Evolutionary conservation across 2,113 vertebrate genomes (phyloP), one percentile per base, ranked within the genome.

Genomic region (Gymnogyps californianus): DNA sequence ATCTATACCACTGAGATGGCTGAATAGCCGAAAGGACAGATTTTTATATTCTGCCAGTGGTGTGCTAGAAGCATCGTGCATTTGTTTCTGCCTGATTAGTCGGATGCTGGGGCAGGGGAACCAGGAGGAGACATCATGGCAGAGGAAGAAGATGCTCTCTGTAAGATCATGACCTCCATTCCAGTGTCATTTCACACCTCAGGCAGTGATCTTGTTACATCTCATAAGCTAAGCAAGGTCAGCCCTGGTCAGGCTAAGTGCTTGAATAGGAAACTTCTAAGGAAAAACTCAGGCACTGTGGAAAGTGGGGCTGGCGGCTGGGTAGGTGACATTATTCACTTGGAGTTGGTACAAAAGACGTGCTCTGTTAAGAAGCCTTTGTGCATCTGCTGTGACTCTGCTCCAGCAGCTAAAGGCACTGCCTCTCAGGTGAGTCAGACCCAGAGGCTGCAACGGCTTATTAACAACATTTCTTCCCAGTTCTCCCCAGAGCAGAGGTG

Each of bases 171-270:
- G 97, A 97, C 96, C 96, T 98, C 93, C 92, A 93, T 97, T 85
- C 96, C 84, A 92, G 92, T 96, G 96, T 98, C 96, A 95, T 96
- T 96, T 95, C 92, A 86, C 87, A 97, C 97, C 96, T 96, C 96
- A 91, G 96, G 97, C 97, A 95, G 54, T 95, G 96, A 96, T 97
- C 96, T 95, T 95, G 92, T 97, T 96, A 96, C 90, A 96, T 90
- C 94, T 97, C 87, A 83, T 94, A 95, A 95, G 96, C 95, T 83
- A 72, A 96, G 96, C 74, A 93, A 96, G 97, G 96, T 98, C 97
- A 97, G 70, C 61, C 76, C 89, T 93, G 93, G 96, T 96, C 97
- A 98, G 89, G 93, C 92, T 94, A 47, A 95, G 62, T 2, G 1
- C 94, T 97, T 97, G 89, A 97, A 97, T 90, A 95, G 93, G 69